These are phyloP conservation scores for Congeria kusceri DNA, from an alignment of 2,888 invertebrate species.

Conservation along the genomic window DNA sequence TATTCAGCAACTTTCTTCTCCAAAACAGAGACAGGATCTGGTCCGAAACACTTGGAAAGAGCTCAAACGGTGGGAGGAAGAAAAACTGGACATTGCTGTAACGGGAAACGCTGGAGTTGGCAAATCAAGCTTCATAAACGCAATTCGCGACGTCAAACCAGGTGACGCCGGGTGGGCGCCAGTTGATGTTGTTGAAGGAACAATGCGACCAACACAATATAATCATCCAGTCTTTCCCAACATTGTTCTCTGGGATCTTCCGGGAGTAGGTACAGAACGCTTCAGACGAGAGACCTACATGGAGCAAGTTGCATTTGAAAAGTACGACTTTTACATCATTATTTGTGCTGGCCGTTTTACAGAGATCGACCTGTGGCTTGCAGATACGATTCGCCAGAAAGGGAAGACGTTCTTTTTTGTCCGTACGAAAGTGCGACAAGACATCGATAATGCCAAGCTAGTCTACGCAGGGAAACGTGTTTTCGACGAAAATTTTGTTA, in stretches of 20 bases:
- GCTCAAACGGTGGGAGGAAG: not conserved
- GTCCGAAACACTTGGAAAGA: no score
- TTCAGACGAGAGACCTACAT: slow-evolving; percentile 36
- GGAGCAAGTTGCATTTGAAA: slow-evolving; percentile 31
- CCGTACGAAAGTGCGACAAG: slow-evolving; percentile 30
- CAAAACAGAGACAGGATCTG: no score
- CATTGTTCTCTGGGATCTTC: slow-evolving; percentile 52
- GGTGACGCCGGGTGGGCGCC: slow-evolving; percentile 28
- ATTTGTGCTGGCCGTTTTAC: slow-evolving; percentile 38
- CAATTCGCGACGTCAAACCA: slow-evolving; percentile 14
- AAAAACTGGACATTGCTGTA: not conserved
- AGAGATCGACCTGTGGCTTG: slow-evolving; percentile 40
- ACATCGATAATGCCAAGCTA: slow-evolving; percentile 4
- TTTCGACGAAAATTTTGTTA: not conserved
- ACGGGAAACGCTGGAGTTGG: slow-evolving; percentile 2
- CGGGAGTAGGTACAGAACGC: slow-evolving; percentile 44
- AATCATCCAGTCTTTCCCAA: slow-evolving; percentile 5
- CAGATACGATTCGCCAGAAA: slow-evolving; percentile 16
- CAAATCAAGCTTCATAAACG: slow-evolving; percentile 21
- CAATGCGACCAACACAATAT: slow-evolving; percentile 18
- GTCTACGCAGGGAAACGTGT: not conserved
- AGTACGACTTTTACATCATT: slow-evolving; percentile 42
- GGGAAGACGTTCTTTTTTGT: slow-evolving; percentile 38
- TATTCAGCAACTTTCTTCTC: no score
- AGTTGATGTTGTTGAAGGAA: slow-evolving; percentile 36